Evolutionary conservation across 2,797 vertebrate genomes (phyloP).

Genomic region (Alcedo quadribrachys): DNA sequence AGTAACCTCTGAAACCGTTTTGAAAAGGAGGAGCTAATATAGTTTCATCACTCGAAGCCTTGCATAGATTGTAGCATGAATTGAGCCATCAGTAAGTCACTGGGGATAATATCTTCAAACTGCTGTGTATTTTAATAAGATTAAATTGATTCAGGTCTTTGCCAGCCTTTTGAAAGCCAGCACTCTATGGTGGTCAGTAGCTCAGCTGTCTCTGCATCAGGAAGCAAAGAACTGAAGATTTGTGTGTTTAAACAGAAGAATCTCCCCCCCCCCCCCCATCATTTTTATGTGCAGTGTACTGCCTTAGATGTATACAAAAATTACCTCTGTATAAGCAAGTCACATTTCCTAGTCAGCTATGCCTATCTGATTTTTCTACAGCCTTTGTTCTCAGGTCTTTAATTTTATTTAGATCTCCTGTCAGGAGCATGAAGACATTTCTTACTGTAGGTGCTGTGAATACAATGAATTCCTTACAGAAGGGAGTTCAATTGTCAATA

Average conservation of each 20-base stretch:
- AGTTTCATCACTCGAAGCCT: conserved; percentile 49
- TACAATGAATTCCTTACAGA: conserved; percentile 38
- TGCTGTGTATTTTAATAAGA: conserved; percentile 41
- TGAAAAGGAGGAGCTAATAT: conserved; percentile 11
- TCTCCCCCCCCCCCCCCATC: rapidly evolving
- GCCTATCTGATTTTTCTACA: conserved; percentile 43
- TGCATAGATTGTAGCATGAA: conserved; percentile 13
- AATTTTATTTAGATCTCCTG: conserved; percentile 65
- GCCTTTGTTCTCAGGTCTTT: conserved; percentile 57
- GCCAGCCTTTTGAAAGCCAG: conserved; percentile 1
- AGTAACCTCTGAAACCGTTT: conserved; percentile 50
- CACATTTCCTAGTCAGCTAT: background rate
- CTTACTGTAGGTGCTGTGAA: conserved; percentile 36
- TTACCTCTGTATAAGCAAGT: background rate
- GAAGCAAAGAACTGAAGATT: background rate
- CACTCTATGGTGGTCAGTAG: background rate
- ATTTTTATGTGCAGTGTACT: background rate
- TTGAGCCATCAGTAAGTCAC: conserved; percentile 42
- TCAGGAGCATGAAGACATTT: conserved; percentile 47
- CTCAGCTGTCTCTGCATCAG: background rate
- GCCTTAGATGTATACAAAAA: background rate
- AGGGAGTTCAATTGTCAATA: conserved; percentile 50
- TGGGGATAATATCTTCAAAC: conserved; percentile 36
- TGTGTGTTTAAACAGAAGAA: background rate
- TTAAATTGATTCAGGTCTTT: conserved; percentile 10